phyloP scores from a whole-genome alignment of 1,140 invertebrate genomes.

The Neodiprion lecontei region DNA sequence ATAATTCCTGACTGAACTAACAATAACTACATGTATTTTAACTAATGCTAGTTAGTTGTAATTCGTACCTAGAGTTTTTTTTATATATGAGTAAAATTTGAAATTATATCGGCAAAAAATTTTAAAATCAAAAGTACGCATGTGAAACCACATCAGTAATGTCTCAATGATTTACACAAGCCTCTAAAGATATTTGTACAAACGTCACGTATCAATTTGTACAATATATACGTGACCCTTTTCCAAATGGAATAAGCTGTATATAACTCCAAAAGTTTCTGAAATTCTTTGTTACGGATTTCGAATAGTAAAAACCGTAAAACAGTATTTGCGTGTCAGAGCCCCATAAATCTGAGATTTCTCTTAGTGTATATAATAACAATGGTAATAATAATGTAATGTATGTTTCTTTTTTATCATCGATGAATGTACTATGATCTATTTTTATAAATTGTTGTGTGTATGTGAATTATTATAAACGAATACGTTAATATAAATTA shows the following conservation, averaged over 20 bases:
- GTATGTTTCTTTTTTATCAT: background rate
- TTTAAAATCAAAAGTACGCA: too few relatives aligned
- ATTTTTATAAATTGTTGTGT: constrained; percentile 37
- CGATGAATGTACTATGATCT: constrained; percentile 30
- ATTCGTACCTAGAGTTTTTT: too few relatives aligned
- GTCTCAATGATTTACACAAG: too few relatives aligned
- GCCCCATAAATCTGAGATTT: background rate
- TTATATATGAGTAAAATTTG: too few relatives aligned
- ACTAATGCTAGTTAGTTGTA: background rate
- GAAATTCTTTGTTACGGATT: too few relatives aligned
- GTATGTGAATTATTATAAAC: constrained; percentile 40
- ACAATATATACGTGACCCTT: too few relatives aligned
- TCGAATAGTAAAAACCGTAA: background rate
- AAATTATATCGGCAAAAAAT: too few relatives aligned
- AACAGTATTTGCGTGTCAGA: background rate
- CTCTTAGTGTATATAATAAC: background rate
- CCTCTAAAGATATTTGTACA: too few relatives aligned
- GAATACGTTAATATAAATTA: constrained; percentile 34
- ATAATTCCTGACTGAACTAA: constrained; percentile 4
- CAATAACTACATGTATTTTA: background rate
- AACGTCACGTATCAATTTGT: too few relatives aligned
- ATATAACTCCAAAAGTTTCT: too few relatives aligned
- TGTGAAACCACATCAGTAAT: too few relatives aligned
- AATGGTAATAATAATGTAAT: background rate
- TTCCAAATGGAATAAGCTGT: too few relatives aligned